Evolutionary conservation across 2,113 vertebrate genomes (phyloP), one percentile per base, ranked within the genome.

Genomic region (Phaetusa simplex): DNA sequence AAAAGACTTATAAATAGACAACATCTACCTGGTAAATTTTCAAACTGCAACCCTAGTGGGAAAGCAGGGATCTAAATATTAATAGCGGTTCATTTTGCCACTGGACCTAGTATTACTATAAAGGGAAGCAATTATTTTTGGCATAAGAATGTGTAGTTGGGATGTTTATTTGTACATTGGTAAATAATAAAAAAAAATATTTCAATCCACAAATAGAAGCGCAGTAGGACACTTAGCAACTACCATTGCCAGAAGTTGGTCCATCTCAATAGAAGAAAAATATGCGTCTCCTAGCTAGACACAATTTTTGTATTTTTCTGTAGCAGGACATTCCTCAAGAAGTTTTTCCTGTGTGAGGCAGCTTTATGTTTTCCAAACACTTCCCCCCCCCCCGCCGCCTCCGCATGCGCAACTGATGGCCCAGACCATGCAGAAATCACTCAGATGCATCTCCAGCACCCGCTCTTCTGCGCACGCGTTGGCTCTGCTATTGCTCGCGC

Each of bases 391-490:
- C 3, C 40, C 29, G 5, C 17, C 62, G 38, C 38, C 53, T 67
- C 80, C 2, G 3, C 8, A 49, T 62, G 74, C 20, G 64, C 40
- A 69, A 45, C 81, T 88, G 96, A 80, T 61, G 71, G 42, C 84
- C 53, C 86, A 78, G 93, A 78, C 90, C 86, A 80, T 72, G 38
- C 32, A 88, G 29, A 96, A 97, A 96, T 93, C 72, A 58, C 85
- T 88, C 70, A 69, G 81, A 84, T 23, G 58, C 19, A 78, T 27
- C 69, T 93, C 77, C 88, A 59, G 72, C 58, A 72, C 84, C 74
- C 5, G 3, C 84, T 94, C 93, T 88, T 34, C 49, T 30, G 42
- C 47, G 6, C 42, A n/a, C 58, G 36, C 5, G 4, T 32, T 73
- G 72, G 69, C 70, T 86, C 70, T 47, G 95, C 97, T 93, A 38